Conservation (phyloP, 2,113 vertebrate species). For the Calidris pugnax region DNA sequence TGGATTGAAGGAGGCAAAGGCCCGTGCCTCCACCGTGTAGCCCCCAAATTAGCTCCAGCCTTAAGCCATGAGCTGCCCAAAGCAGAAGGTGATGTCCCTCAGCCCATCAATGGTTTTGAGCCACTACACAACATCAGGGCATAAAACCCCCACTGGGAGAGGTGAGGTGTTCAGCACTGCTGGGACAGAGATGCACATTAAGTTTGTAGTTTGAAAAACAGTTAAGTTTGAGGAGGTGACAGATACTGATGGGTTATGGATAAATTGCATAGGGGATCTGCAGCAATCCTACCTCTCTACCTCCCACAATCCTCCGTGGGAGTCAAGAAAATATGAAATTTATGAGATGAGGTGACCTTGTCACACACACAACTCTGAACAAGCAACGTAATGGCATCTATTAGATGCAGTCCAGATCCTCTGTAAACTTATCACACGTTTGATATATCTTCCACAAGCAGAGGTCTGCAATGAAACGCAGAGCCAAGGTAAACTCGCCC, state of each 20-base stretch:
- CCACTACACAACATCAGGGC: background rate
- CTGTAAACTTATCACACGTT: background rate
- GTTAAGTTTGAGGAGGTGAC: background rate
- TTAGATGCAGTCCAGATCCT: background rate
- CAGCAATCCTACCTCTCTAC: background rate
- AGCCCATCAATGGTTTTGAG: background rate
- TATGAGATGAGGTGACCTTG: background rate
- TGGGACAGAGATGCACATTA: background rate
- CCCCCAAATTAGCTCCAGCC: background rate
- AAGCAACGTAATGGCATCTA: background rate
- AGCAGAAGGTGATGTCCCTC: background rate
- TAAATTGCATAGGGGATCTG: background rate
- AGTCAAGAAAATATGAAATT: background rate
- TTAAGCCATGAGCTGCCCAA: background rate
- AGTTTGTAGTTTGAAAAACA: background rate
- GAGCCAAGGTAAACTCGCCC: conserved; percentile 7
- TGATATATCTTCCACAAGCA: background rate
- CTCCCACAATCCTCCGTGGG: background rate
- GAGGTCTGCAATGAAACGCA: background rate
- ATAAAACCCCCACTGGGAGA: background rate
- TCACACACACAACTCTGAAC: background rate
- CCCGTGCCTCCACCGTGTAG: rapidly evolving
- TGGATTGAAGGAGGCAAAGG: background rate
- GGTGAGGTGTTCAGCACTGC: background rate
- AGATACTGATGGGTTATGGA: background rate